Percentiles rank a stretch among this genome's conserved stretches.
phyloP scores from a whole-genome alignment of 2,888 invertebrate species.

The Synergus umbraculus region DNA sequence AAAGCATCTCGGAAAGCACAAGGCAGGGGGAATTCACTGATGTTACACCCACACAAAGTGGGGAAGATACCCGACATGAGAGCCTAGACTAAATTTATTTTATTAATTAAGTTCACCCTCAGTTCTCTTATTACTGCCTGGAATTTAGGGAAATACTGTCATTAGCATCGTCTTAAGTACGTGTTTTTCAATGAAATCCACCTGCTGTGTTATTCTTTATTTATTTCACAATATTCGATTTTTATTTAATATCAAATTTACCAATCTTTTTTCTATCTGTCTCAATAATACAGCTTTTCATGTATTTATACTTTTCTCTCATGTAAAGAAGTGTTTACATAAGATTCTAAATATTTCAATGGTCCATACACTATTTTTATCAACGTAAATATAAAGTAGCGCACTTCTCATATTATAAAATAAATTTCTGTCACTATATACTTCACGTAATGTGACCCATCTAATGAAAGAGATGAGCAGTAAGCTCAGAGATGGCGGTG shows the following conservation, averaged over 20 bases:
- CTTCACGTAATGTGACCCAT: neutral
- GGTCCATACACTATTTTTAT: neutral
- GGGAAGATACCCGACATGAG: slow-evolving; percentile 63
- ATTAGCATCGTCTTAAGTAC: neutral
- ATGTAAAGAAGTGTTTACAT: neutral
- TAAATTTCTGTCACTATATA: neutral
- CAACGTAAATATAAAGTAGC: neutral
- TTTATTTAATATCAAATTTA: neutral
- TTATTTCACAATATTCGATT: neutral
- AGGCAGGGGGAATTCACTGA: slow-evolving; percentile 29
- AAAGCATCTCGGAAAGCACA: slow-evolving; percentile 65
- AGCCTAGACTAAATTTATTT: slow-evolving; percentile 62
- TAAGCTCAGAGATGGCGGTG: slow-evolving; percentile 58
- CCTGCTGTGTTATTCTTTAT: neutral
- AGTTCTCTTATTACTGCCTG: slow-evolving; percentile 42
- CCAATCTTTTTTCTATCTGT: neutral
- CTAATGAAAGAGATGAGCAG: slow-evolving; percentile 48
- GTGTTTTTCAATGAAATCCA: neutral
- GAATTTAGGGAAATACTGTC: neutral
- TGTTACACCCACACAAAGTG: slow-evolving; percentile 50
- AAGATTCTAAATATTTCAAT: neutral
- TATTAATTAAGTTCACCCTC: slow-evolving; percentile 65
- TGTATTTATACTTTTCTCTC: neutral
- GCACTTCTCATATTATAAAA: neutral
- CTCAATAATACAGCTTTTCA: neutral